phyloP scores from a whole-genome alignment of 35 echinoderm and acorn worm species.

The Eucidaris tribuloides region DNA sequence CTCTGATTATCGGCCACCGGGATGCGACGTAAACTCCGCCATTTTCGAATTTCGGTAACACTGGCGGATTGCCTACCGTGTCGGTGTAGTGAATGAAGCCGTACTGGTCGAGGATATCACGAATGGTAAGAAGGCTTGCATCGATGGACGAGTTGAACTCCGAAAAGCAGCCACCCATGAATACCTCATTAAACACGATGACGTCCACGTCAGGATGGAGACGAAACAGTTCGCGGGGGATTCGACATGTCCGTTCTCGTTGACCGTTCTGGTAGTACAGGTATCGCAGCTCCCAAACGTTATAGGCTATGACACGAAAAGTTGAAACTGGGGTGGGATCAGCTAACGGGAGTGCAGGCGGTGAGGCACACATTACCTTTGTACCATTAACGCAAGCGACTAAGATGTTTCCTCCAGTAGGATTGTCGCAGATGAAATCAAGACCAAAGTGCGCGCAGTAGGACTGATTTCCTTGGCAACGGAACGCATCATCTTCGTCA shows the following conservation, averaged over 20 bases:
- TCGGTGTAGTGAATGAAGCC: conserved; percentile 79
- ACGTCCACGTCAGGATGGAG: conserved; percentile 85
- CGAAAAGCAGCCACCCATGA: conserved; percentile 93
- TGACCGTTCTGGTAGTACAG: conserved; percentile 86
- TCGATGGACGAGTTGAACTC: conserved; percentile 47
- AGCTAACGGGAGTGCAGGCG: conserved; percentile 21
- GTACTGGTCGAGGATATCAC: conserved; percentile 75
- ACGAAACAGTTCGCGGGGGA: conserved; percentile 59
- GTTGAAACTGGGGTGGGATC: conserved; percentile 43
- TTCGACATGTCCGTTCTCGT: conserved; percentile 85
- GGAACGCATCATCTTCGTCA: conserved; percentile 61
- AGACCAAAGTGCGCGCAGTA: conserved; percentile 76
- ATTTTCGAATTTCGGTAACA: conserved; percentile 58
- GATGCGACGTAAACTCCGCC: conserved; percentile 94
- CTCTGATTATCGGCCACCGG: conserved; percentile 79
- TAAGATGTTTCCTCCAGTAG: background rate
- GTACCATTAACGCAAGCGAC: conserved; percentile 55
- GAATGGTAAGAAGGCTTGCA: conserved; percentile 31
- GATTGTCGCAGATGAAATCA: conserved; percentile 56
- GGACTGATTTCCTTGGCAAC: conserved; percentile 49
- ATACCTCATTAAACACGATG: conserved; percentile 85
- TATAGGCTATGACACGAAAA: conserved; percentile 81
- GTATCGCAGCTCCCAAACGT: conserved; percentile 91
- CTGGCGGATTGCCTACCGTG: conserved; percentile 56
- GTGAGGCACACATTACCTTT: conserved; percentile 60